Evolutionary conservation across 1,140 invertebrate genomes (phyloP).

Genomic region (Ctenoplectra terminalis): DNA sequence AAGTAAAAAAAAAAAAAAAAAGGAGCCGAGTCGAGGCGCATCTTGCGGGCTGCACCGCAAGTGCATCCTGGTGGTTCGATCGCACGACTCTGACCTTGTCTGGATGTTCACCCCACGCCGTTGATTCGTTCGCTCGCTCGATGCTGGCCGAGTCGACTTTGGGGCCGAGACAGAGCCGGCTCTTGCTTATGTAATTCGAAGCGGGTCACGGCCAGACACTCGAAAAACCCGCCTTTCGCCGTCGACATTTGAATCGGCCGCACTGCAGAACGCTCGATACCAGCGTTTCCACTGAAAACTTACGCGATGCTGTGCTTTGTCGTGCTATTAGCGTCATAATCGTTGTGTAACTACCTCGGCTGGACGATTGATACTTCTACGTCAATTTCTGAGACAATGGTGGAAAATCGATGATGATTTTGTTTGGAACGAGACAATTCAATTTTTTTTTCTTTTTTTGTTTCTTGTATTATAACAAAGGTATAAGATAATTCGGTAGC

Average conservation of each 20-base stretch:
- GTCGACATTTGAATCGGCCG: conserved; percentile 36
- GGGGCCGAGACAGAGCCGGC: conserved; percentile 41
- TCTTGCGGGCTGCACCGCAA: conserved; percentile 41
- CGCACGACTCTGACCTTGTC: conserved; percentile 69
- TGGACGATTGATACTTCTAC: too few species aligned
- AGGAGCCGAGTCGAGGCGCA: not conserved
- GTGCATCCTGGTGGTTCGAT: conserved; percentile 62
- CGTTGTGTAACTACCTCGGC: too few species aligned
- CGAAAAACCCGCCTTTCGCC: conserved; percentile 69
- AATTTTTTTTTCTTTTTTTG: too few species aligned
- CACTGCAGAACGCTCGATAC: conserved; percentile 46
- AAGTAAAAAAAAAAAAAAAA: not conserved
- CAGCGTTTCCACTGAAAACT: conserved; percentile 14
- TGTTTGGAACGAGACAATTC: too few species aligned
- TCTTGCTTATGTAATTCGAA: conserved; percentile 73
- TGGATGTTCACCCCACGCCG: conserved; percentile 69
- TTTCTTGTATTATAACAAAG: too few species aligned
- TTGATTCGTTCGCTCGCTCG: conserved; percentile 38
- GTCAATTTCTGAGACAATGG: too few species aligned
- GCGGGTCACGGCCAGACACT: conserved; percentile 76
- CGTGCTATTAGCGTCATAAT: not conserved
- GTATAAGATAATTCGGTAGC: too few species aligned
- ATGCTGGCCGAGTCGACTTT: conserved; percentile 34
- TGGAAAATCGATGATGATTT: too few species aligned
- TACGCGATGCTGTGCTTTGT: not conserved